Evolutionary conservation across 1,140 invertebrate species (phyloP).

Genomic region (Zophobas morio): DNA sequence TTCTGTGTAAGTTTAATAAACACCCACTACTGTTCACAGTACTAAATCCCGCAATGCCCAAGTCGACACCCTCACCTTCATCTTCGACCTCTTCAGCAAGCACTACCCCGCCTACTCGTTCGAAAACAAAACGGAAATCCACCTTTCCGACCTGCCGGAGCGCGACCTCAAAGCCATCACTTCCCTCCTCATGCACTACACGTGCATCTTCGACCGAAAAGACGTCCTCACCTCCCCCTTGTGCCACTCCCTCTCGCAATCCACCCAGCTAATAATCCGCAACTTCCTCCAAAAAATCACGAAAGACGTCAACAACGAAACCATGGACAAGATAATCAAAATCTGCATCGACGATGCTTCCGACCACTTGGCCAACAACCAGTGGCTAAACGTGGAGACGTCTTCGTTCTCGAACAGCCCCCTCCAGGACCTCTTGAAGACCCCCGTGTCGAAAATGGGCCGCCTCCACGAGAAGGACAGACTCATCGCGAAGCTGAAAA

Average conservation of each 20-base stretch:
- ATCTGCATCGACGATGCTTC: conserved; percentile 46
- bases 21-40: not conserved
- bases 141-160: conserved; percentile 55
- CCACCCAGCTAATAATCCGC: conserved; percentile 61
- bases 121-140: conserved; percentile 52
- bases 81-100: conserved; percentile 57
- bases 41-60: conserved; percentile 4
- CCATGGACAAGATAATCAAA: conserved; percentile 56
- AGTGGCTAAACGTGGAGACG: conserved; percentile 25
- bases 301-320: conserved; percentile 56
- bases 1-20: not conserved
- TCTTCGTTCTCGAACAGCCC: conserved; percentile 56
- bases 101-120: conserved; percentile 60
- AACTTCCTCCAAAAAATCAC: conserved; percentile 60
- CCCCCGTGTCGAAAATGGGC: conserved; percentile 56
- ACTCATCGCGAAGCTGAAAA: conserved; percentile 57
- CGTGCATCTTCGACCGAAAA: conserved; percentile 61
- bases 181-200: conserved; percentile 64
- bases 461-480: conserved; percentile 58
- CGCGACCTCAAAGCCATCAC: conserved; percentile 58
- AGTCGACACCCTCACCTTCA: conserved; percentile 54
- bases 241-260: conserved; percentile 57
- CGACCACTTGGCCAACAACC: conserved; percentile 5
- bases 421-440: conserved; percentile 61
- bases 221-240: conserved; percentile 60